A percentile compares a stretch with the other conserved stretches of the same genome.
Evolutionary conservation across 2,888 invertebrate species (phyloP).

Genomic region (Acronicta aceris): DNA sequence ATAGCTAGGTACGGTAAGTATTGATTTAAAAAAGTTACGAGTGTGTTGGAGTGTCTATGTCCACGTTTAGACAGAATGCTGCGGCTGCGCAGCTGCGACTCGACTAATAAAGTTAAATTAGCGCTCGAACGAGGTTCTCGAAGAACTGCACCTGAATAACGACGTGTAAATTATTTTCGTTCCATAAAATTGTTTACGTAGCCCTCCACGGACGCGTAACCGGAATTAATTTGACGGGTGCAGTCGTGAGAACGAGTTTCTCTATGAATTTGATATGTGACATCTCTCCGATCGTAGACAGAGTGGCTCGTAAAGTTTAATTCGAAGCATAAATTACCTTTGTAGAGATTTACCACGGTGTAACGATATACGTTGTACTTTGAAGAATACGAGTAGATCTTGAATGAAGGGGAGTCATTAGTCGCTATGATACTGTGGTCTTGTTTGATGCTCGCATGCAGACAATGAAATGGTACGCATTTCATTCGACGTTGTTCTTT

Average conservation of each 20-base stretch:
- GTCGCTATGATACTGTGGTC: conserved; percentile 62
- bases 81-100: conserved; percentile 10
- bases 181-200: conserved; percentile 69
- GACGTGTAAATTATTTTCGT: conserved; percentile 57
- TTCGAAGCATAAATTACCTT: conserved; percentile 81
- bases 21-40: conserved; percentile 58
- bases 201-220: conserved; percentile 64
- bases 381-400: conserved; percentile 64
- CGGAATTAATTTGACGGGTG: conserved; percentile 82
- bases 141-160: conserved; percentile 45
- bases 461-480: conserved; percentile 62
- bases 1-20: conserved; percentile 47
- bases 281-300: conserved; percentile 75
- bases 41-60: conserved; percentile 31
- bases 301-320: conserved; percentile 81
- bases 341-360: conserved; percentile 76
- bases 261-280: conserved; percentile 80
- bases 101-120: conserved; percentile 26
- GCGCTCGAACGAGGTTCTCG: conserved; percentile 21
- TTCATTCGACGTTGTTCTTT: conserved; percentile 55
- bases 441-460: conserved; percentile 57
- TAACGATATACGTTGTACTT: conserved; percentile 71
- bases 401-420: conserved; percentile 79
- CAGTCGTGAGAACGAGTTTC: conserved; percentile 74
- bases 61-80: conserved; percentile 23